These are phyloP conservation scores for Leptopilina clavipes DNA, from an alignment of 1,140 invertebrate genomes.

Conservation along the genomic window DNA sequence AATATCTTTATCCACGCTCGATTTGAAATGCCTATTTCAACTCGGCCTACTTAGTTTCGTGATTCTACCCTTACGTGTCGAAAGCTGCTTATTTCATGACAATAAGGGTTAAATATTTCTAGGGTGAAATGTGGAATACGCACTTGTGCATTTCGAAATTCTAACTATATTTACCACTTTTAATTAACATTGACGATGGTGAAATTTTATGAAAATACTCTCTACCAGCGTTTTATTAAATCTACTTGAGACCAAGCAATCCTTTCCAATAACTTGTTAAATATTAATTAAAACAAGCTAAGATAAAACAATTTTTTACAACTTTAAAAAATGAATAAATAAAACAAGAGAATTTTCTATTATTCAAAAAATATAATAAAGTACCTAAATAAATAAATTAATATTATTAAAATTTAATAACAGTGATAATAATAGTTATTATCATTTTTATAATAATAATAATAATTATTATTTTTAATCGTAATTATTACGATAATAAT, in stretches of 20 bases:
- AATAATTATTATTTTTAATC: no score
- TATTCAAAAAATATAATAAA: no score
- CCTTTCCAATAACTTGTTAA: not conserved
- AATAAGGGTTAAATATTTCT: slow-evolving; percentile 30
- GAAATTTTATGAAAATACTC: not conserved
- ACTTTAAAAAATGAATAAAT: not conserved
- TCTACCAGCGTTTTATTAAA: not conserved
- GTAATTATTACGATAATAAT: no score
- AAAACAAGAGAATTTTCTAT: not conserved
- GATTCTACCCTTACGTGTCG: slow-evolving; percentile 53
- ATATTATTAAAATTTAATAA: no score
- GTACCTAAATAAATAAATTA: no score
- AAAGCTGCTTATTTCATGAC: slow-evolving; percentile 48
- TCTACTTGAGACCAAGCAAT: not conserved
- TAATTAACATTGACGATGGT: not conserved
- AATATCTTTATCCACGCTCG: slow-evolving; percentile 53
- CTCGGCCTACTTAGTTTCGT: slow-evolving; percentile 51
- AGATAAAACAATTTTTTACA: no score
- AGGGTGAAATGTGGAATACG: slow-evolving; percentile 14
- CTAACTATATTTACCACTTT: not conserved
- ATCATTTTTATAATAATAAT: no score
- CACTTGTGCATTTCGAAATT: slow-evolving; percentile 9
- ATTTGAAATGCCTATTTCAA: slow-evolving; percentile 50
- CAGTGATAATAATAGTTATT: no score
- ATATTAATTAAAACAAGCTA: no score